Evolutionary conservation across 2,888 invertebrate species (phyloP), one percentile per base, ranked within the genome.

Genomic region (Harpagoxenus sublaevis): DNA sequence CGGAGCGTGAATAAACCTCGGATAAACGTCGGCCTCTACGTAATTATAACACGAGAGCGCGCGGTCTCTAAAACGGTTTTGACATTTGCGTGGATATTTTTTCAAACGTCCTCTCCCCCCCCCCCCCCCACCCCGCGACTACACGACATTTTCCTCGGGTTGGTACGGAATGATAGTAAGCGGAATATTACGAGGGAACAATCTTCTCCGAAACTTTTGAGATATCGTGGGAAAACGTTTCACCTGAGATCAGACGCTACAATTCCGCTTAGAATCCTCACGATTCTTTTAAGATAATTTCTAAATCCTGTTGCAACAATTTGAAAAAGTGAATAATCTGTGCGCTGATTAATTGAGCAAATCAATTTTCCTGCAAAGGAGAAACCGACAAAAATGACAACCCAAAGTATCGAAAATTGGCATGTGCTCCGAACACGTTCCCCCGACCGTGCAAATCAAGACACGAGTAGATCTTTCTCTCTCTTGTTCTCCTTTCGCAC

Each of bases 171-270:
- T 12, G 23, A 18, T 55, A 45, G 70, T 45, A 12, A 60, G 57
- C 18, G 62, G 12, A 66, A 78, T 51, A 53, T 65, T 63, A 10
- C 51, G 65, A 15, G 71, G 31, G 31, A 63, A 48, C n/a, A 31
- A 66, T 65, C 9, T 51, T 10, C 23, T 9, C 3, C 15, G 15
- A 18, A 51, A 35, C 65, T 51, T 75, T 63, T 31, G 5, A 75
- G 15, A 66, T 45, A 39, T 60, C 42, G 71, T 70, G 77, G 84
- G 57, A 77, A 84, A 70, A 51, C 28, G 6, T 18, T 55, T 18
- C 31, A 23, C 23, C 1, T 12, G 12, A 42, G 39, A 8, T 73
- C 55, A 12, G 28, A 35, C n/a, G 1, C 12, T n/a, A 15, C 15
- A 71, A 23, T n/a, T 23, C 3, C n/a, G 18, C 1, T 42, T 68